These are phyloP conservation scores for Scolopax rusticola DNA, from an alignment of 2,797 vertebrate genomes.

Conservation along the genomic window DNA sequence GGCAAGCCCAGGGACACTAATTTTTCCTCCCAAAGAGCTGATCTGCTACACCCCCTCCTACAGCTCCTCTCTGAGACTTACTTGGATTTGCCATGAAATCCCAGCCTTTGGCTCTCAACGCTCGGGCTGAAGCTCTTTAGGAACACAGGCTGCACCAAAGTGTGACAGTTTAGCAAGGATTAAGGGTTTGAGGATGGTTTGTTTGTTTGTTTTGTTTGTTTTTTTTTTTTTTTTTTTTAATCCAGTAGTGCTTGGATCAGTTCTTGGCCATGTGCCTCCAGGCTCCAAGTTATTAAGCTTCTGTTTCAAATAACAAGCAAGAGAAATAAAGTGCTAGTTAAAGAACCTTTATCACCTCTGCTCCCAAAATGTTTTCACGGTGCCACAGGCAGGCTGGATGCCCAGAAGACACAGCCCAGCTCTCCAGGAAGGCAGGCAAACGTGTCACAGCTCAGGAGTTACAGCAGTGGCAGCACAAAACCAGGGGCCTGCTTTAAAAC, in stretches of 20 bases:
- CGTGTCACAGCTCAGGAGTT: background rate
- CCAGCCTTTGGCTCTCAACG: background rate
- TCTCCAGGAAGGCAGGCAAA: background rate
- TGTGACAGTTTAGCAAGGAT: slow-evolving; percentile 32
- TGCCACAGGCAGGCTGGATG: background rate
- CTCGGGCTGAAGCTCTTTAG: background rate
- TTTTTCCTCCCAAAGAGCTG: background rate
- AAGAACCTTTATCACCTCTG: background rate
- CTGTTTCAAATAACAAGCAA: slow-evolving; percentile 16
- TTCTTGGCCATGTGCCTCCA: background rate
- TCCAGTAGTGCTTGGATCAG: slow-evolving; percentile 18
- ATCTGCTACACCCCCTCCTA: background rate
- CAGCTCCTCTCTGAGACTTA: background rate
- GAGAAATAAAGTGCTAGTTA: background rate
- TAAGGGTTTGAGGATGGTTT: background rate
- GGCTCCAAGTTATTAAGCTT: slow-evolving; percentile 43
- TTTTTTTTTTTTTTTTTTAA: background rate
- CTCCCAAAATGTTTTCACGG: background rate
- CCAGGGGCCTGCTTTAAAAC: background rate
- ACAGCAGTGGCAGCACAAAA: background rate
- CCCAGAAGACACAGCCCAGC: background rate
- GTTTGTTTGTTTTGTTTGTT: too few relatives aligned
- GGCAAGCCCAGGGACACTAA: background rate
- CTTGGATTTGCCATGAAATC: background rate
- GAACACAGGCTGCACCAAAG: background rate